These are phyloP conservation scores for Cyanoliseus patagonus DNA, from an alignment of 2,113 vertebrate genomes.

Conservation along the genomic window DNA sequence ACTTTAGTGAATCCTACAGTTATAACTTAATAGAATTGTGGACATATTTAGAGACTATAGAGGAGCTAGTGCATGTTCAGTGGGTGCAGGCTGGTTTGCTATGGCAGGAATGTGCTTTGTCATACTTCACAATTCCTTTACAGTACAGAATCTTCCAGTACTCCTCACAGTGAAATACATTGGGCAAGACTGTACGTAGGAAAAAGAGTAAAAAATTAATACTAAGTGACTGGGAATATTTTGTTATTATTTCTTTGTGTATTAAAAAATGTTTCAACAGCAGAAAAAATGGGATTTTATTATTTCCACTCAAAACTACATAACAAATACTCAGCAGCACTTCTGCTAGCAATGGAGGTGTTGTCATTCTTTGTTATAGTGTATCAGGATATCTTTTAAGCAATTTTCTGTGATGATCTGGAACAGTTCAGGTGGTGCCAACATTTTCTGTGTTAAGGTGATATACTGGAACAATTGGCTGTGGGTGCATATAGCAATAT, in stretches of 20 bases:
- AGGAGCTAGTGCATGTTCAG: fast-evolving
- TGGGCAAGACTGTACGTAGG: not conserved
- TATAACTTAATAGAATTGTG: not conserved
- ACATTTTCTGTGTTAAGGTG: not conserved
- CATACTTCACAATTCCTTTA: not conserved
- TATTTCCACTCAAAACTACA: not conserved
- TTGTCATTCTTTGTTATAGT: not conserved
- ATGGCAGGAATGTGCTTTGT: not conserved
- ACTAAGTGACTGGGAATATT: not conserved
- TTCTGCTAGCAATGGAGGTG: not conserved
- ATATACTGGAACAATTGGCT: not conserved
- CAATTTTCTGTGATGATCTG: not conserved
- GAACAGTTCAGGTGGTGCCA: not conserved
- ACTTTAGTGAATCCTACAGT: not conserved
- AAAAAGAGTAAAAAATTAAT: not conserved
- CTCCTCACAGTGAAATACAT: not conserved
- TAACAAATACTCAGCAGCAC: not conserved
- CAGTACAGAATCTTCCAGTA: not conserved
- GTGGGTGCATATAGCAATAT: not conserved
- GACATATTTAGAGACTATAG: not conserved
- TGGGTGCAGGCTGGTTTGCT: not conserved
- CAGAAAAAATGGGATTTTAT: not conserved
- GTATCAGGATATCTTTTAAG: not conserved
- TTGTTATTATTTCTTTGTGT: not conserved
- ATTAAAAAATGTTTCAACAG: not conserved